Base-by-base conservation (phyloP, 2,113 vertebrate species). In the Pantherophis guttatus region DNA sequence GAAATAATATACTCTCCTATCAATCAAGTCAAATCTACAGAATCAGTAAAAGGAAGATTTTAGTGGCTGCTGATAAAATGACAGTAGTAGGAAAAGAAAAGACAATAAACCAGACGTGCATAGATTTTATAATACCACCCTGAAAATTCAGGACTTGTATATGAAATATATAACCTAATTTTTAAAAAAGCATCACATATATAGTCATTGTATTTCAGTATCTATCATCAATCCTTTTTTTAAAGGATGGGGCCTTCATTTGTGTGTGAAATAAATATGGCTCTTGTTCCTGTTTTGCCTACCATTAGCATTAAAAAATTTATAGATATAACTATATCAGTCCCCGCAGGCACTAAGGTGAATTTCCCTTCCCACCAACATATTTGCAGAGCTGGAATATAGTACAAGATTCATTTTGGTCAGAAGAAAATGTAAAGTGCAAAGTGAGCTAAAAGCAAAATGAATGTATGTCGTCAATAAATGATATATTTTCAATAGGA, bases 21-120 rank as follows among this genome's bases (percentile, higher is more conserved):
- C 92, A 92, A 21, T 21, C 29, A 54, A n/a, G 54, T 10, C 97
- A 94, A 94, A 92, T 97, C 97, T 95, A 97, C 89, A 96, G 95
- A 97, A 96, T 95, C 85, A 95, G 94, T 96, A 97, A 97, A 97
- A 93, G 96, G 97, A 94, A 97, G 96, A 96, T 97, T 98, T 96
- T 96, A 93, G 94, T 97, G 97, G 97, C 96, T 97, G 95, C 96
- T 97, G 97, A 96, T 59, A 93, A 95, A 93, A 95, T 24, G n/a
- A n/a, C 55, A 65, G 48, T 92, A n/a, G 50, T 21, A 29, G 5
- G 9, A 96, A 94, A 75, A 90, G 88, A 88, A 93, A 57, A 44
- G 94, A 33, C n/a, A 95, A 89, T 29, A 85, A 91, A 24, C 6
- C 12, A 29, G 70, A 87, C 23, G n/a, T 8, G 23, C 0, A 57